Evolutionary conservation across 2,888 invertebrate species (phyloP).

Genomic region (Drosophila falleni): DNA sequence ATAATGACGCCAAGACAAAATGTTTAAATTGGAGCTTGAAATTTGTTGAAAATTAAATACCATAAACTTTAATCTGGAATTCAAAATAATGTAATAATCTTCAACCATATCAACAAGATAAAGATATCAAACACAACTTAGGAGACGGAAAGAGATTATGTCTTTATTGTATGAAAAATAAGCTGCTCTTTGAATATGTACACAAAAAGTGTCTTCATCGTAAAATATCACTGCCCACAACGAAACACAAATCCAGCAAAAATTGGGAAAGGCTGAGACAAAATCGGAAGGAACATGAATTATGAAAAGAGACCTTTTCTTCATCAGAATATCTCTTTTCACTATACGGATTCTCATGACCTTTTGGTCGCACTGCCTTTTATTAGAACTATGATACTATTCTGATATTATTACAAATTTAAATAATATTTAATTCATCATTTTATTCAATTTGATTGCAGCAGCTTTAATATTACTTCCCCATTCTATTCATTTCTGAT

Average conservation of each 20-base stretch:
- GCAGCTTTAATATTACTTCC: too few relatives aligned
- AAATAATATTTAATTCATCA: too few relatives aligned
- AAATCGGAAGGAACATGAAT: not conserved
- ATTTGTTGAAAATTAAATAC: not conserved
- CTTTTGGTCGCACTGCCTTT: too few relatives aligned
- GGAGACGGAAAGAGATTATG: not conserved
- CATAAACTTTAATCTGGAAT: not conserved
- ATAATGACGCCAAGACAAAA: constrained; percentile 30
- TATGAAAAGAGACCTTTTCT: not conserved
- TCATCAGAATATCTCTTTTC: not conserved
- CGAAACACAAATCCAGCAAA: not conserved
- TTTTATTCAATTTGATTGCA: too few relatives aligned
- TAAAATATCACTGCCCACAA: not conserved
- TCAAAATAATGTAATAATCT: not conserved
- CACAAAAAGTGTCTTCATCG: not conserved
- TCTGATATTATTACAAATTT: not conserved
- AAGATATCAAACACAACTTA: not conserved
- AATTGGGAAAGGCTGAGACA: not conserved
- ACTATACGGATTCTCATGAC: too few relatives aligned
- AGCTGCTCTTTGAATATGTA: not conserved
- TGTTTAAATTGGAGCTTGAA: constrained; percentile 1
- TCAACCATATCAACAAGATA: not conserved
- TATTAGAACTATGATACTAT: not conserved
- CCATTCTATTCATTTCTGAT: not conserved
- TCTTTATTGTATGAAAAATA: not conserved